Conservation (phyloP, 2,797 vertebrate genomes). For the Fistularia commersonii region DNA sequence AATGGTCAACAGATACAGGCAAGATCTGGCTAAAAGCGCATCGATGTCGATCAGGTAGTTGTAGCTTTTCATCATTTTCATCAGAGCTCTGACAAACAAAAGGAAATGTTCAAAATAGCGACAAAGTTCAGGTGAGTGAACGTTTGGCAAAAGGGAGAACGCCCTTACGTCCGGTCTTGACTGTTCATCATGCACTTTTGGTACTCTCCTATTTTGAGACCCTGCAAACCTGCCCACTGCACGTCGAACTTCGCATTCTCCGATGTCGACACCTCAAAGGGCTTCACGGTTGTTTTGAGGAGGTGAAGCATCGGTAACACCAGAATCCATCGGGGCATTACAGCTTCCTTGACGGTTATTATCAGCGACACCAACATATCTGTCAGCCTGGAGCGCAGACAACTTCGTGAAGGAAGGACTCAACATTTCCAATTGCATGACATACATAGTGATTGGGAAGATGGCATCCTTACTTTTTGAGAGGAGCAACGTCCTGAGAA, state of each 20-base stretch:
- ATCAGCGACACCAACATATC: slow-evolving; percentile 34
- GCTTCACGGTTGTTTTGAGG: slow-evolving; percentile 40
- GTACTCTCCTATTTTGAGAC: slow-evolving; percentile 14
- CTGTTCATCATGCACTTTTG: accelerated
- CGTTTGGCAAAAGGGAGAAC: accelerated
- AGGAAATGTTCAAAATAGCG: background rate
- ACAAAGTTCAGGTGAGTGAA: background rate
- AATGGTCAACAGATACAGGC: slow-evolving; percentile 76
- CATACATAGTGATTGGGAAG: accelerated
- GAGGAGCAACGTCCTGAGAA: slow-evolving; percentile 22
- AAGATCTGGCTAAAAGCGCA: slow-evolving; percentile 72
- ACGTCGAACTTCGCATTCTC: accelerated
- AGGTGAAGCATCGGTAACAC: slow-evolving; percentile 83
- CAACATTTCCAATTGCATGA: no score
- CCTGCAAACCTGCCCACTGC: slow-evolving; percentile 69
- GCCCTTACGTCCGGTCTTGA: slow-evolving; percentile 52
- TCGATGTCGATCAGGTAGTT: slow-evolving; percentile 74
- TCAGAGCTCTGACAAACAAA: slow-evolving; percentile 52
- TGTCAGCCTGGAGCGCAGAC: slow-evolving; percentile 46
- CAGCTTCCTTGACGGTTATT: accelerated
- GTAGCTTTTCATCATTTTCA: slow-evolving; percentile 58
- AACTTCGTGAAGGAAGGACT: background rate
- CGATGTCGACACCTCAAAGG: slow-evolving; percentile 15
- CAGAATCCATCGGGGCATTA: slow-evolving; percentile 73
- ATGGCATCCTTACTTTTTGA: slow-evolving; percentile 51